Conservation (phyloP, 2,113 vertebrate genomes). For the Epinephelus fuscoguttatus region DNA sequence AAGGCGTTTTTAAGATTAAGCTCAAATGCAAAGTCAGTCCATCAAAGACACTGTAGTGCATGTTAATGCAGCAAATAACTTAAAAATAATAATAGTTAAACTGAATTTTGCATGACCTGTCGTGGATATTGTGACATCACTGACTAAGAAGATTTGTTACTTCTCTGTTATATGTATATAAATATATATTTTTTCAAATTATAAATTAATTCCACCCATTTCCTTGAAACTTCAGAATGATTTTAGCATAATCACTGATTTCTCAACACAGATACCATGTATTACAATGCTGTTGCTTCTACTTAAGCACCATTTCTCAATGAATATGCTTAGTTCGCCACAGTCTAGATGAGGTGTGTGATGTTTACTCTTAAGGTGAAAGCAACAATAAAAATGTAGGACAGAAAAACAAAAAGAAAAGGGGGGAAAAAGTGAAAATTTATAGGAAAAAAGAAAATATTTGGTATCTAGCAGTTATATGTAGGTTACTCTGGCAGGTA, state of each 20-base stretch:
- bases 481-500: constrained; percentile 63
- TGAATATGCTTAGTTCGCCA: neutral
- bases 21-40: neutral
- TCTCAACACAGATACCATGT: neutral
- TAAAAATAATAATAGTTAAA: neutral
- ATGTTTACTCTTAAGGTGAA: constrained; percentile 3
- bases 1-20: neutral
- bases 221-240: neutral
- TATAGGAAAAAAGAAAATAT: constrained; percentile 5
- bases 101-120: neutral
- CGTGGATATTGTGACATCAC: neutral
- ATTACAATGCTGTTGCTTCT: neutral
- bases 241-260: neutral
- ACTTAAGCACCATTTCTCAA: neutral
- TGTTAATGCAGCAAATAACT: neutral
- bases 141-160: neutral
- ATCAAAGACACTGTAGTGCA: neutral
- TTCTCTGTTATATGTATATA: neutral
- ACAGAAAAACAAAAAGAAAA: neutral
- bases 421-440: neutral
- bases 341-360: neutral
- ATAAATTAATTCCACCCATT: neutral
- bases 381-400: neutral
- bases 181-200: neutral
- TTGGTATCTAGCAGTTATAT: constrained; percentile 42